Base-by-base conservation (phyloP, 2,888 invertebrate genomes). In the Leptopilina drosophilae region DNA sequence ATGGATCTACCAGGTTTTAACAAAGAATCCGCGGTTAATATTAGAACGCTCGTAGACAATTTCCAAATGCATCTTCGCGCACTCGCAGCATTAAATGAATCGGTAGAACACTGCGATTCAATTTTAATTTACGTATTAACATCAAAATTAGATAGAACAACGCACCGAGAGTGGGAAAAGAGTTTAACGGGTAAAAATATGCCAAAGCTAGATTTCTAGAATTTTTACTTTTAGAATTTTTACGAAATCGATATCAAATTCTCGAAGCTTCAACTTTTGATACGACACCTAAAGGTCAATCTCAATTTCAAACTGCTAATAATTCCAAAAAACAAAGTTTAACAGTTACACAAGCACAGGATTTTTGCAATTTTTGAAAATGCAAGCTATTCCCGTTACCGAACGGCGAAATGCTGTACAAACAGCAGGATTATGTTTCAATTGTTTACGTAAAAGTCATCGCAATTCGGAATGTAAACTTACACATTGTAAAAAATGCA, bases 321-420 rank as follows among this genome's bases (percentile, higher is more conserved):
- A 56, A 56, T 56, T 8, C 53, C 12, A 56, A 56, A 56, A 56
- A 56, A 4, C 53, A 56, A 56, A 56, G 53, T 14, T 56, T 56
- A 56, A 5, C 53, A 56, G 53, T 56, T 56, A 56, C 53, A 6
- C 42, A 42, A 6, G 2, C 2, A 42, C 42, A 62, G 5, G 15
- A 62, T 15, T 62, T 62, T 62, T 62, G 62, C 62, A 62, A 62
- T 15, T 20, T 62, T 62, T 62, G 62, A 20, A 62, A 62, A 62
- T 20, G 62, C 7, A n/a, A 7, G 62, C n/a, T n/a, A n/a, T 20
- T 4, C 15, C 62, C 5, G 7, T 3, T 62, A 7, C 15, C 5
- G 20, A 62, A 62, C 15, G 62, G 6, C 15, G 15, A 20, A 20
- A 20, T 20, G 20, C 20, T 20, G 20, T 20, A 1, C 20, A 20